phyloP scores from a whole-genome alignment of 2,888 invertebrate genomes.

The Lutraria lutraria region DNA sequence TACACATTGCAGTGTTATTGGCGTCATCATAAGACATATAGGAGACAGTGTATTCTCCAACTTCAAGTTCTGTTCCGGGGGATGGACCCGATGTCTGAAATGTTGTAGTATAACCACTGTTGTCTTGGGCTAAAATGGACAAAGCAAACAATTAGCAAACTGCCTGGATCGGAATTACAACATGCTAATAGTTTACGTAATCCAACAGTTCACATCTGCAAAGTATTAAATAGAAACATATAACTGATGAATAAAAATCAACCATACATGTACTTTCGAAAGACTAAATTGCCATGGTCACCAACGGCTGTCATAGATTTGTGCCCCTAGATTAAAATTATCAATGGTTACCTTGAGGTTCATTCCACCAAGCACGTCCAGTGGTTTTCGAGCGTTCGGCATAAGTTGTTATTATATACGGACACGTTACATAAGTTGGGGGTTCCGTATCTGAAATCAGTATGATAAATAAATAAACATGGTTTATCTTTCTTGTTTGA shows the following conservation, averaged over 20 bases:
- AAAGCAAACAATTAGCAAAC: background rate
- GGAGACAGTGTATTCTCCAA: slow-evolving; percentile 58
- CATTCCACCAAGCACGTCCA: slow-evolving; percentile 45
- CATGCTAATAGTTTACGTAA: background rate
- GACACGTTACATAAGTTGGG: slow-evolving; percentile 57
- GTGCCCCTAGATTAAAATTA: background rate
- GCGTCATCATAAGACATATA: slow-evolving; percentile 60
- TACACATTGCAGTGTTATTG: slow-evolving; percentile 65
- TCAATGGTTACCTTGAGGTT: slow-evolving; percentile 38
- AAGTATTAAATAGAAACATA: too few relatives aligned
- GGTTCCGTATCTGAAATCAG: slow-evolving; percentile 58
- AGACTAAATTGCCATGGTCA: background rate
- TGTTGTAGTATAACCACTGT: slow-evolving; percentile 33
- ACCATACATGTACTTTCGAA: background rate
- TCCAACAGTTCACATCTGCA: too few relatives aligned
- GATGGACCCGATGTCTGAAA: slow-evolving; percentile 31
- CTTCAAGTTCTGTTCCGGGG: slow-evolving; percentile 39
- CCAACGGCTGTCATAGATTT: background rate
- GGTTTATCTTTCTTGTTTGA: background rate
- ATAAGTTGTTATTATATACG: slow-evolving; percentile 35
- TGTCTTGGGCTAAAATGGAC: slow-evolving; percentile 56
- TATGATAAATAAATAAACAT: background rate
- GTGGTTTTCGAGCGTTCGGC: slow-evolving; percentile 49
- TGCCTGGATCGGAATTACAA: background rate
- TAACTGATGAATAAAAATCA: background rate